Conservation (phyloP, 2,797 vertebrate species). For the Adrianichthys oophorus region DNA sequence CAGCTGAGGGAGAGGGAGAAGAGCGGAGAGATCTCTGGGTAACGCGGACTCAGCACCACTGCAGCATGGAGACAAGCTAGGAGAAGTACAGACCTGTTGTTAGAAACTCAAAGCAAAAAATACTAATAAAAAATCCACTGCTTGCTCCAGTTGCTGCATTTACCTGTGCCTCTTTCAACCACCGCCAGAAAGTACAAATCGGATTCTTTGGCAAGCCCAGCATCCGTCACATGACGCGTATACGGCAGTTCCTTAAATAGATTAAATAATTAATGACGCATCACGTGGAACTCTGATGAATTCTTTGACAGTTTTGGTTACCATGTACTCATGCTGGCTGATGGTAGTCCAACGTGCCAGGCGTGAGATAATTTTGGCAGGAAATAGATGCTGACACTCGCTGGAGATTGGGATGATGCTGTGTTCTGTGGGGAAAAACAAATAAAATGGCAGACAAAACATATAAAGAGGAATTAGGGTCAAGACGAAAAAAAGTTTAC, state of each 20-base stretch:
- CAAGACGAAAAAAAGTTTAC: constrained; percentile 63
- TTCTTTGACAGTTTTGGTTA: constrained; percentile 40
- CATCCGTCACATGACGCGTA: constrained; percentile 86
- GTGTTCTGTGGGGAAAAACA: constrained; percentile 85
- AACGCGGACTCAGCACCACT: constrained; percentile 90
- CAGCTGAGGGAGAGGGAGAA: constrained; percentile 93
- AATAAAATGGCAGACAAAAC: constrained; percentile 13
- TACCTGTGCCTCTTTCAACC: constrained; percentile 96
- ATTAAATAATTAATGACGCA: constrained; percentile 1
- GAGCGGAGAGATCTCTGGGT: constrained; percentile 87
- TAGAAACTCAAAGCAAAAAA: neutral
- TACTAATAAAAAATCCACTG: neutral
- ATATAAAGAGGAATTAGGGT: neutral
- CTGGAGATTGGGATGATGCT: constrained; percentile 89
- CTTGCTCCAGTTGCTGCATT: neutral
- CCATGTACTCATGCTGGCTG: constrained; percentile 86
- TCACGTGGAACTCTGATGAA: neutral
- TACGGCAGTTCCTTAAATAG: constrained; percentile 81
- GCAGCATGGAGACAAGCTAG: constrained; percentile 89
- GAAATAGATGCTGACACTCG: constrained; percentile 93
- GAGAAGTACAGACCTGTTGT: neutral
- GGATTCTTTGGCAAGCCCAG: constrained; percentile 87
- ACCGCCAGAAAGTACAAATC: constrained; percentile 90
- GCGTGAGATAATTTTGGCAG: constrained; percentile 90
- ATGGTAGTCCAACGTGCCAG: constrained; percentile 88